A percentile compares a stretch with the other conserved stretches of the same genome.
These are phyloP conservation scores for Xestia sexstrigata DNA, from an alignment of 2,888 invertebrate genomes.

Conservation along the genomic window DNA sequence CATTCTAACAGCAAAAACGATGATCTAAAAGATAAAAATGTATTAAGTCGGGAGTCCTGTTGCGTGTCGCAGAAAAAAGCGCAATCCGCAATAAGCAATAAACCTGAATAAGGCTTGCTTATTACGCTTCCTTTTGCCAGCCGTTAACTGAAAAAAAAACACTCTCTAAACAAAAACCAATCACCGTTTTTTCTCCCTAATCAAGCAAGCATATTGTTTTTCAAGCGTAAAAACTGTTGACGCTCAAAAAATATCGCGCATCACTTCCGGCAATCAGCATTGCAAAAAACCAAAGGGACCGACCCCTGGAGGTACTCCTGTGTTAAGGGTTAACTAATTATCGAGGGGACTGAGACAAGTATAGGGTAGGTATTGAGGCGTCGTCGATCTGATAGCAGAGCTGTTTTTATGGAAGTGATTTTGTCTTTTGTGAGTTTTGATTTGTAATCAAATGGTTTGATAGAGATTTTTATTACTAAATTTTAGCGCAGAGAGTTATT, in stretches of 20 bases:
- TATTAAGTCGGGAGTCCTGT: neutral
- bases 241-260: constrained; percentile 53
- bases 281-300: constrained; percentile 53
- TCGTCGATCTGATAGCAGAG: constrained; percentile 4
- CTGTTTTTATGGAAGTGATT: neutral
- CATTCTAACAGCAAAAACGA: too few relatives aligned
- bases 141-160: neutral
- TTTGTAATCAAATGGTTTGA: neutral
- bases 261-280: constrained; percentile 69
- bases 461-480: neutral
- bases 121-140: neutral
- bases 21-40: too few relatives aligned
- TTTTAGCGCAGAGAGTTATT: neutral
- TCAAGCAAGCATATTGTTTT: constrained; percentile 48
- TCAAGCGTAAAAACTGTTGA: constrained; percentile 70
- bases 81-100: neutral
- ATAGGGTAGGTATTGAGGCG: constrained; percentile 14
- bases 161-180: constrained; percentile 2
- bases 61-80: neutral
- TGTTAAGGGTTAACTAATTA: constrained; percentile 77
- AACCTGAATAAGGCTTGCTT: too few relatives aligned
- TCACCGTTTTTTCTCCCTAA: constrained; percentile 39
- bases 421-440: neutral
- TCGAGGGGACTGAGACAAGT: constrained; percentile 30
- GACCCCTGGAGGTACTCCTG: constrained; percentile 49